Percentiles rank a stretch among this genome's conserved stretches.
These are phyloP conservation scores for Catonia carolina DNA, from an alignment of 2,888 invertebrate genomes.

Conservation along the genomic window DNA sequence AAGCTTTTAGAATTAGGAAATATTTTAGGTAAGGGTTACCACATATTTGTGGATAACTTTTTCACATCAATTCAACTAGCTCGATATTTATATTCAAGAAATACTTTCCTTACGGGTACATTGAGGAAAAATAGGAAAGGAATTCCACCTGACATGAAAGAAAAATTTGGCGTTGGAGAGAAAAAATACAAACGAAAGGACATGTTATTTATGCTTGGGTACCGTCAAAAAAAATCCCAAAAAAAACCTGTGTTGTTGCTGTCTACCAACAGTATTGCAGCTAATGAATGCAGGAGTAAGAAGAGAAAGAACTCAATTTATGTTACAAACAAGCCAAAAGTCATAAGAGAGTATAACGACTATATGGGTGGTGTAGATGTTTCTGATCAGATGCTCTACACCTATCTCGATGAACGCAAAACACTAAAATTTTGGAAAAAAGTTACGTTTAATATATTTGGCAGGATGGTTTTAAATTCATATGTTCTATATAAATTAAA, in stretches of 20 bases:
- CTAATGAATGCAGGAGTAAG: background rate
- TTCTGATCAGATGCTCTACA: background rate
- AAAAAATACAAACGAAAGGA: constrained; percentile 13
- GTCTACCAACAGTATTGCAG: constrained; percentile 6
- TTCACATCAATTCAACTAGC: constrained; percentile 12
- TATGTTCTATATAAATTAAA: constrained; percentile 17
- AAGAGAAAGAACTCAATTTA: background rate
- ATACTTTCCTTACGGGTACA: constrained; percentile 16
- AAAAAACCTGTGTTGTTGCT: constrained; percentile 13
- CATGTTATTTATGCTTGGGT: constrained; percentile 11
- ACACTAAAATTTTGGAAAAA: constrained; percentile 5
- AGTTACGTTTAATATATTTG: background rate
- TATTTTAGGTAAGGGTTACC: constrained; percentile 10
- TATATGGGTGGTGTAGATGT: background rate
- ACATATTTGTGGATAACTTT: background rate
- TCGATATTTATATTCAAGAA: constrained; percentile 5
- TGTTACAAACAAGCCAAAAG: background rate
- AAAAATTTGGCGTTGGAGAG: constrained; percentile 13
- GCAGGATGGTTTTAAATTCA: background rate
- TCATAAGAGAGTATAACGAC: background rate
- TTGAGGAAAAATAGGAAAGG: constrained; percentile 11
- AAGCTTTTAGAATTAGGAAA: constrained; percentile 9
- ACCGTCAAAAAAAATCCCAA: constrained; percentile 7
- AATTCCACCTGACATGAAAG: constrained; percentile 3
- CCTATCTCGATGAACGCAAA: too few species aligned